Conservation (phyloP, 2,113 vertebrate genomes). For the Fregata magnificens region DNA sequence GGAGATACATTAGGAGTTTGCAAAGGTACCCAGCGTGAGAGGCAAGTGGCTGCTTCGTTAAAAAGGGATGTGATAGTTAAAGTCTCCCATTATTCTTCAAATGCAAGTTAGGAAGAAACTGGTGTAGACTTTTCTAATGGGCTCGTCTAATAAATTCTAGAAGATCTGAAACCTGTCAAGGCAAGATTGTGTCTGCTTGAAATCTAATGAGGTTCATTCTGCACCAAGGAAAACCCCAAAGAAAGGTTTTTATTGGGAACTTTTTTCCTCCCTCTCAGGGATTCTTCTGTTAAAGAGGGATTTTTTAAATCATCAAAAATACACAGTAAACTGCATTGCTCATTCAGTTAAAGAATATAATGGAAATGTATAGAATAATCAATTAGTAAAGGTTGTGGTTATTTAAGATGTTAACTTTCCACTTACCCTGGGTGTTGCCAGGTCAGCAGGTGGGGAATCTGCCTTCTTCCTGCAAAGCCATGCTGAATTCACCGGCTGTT, state of each 20-base stretch:
- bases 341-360: neutral
- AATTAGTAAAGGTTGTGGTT: neutral
- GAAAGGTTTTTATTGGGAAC: neutral
- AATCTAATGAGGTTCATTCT: neutral
- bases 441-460: neutral
- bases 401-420: neutral
- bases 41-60: neutral
- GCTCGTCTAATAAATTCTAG: neutral
- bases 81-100: neutral
- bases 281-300: neutral
- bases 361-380: neutral
- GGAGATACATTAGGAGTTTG: neutral
- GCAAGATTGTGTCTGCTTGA: neutral
- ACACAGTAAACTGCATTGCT: neutral
- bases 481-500: neutral
- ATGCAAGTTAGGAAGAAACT: neutral
- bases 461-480: neutral
- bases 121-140: neutral
- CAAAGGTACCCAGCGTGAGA: neutral
- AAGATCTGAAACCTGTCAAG: neutral
- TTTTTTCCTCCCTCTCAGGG: neutral
- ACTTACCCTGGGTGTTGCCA: neutral
- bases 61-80: neutral
- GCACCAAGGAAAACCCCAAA: neutral
- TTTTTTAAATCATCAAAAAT: neutral